A percentile compares a stretch with the other conserved stretches of the same genome.
phyloP scores from a whole-genome alignment of 2,113 vertebrate genomes.

The Tretioscincus oriximinensis region DNA sequence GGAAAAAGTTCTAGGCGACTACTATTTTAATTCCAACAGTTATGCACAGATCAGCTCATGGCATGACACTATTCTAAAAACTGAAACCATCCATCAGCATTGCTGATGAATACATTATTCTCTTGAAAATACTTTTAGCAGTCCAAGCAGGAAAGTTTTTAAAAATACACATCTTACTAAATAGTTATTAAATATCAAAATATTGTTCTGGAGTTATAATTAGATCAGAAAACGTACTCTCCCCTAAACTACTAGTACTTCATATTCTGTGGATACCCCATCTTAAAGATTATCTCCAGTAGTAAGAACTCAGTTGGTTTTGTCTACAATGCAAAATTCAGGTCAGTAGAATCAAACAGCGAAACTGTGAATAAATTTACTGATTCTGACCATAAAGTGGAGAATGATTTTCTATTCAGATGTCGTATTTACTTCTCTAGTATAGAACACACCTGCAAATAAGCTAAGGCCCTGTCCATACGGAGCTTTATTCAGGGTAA shows the following conservation, averaged over 20 bases:
- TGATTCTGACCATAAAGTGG: not conserved
- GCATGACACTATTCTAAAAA: not conserved
- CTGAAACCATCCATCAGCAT: not conserved
- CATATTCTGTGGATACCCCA: not conserved
- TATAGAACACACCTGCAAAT: not conserved
- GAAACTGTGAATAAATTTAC: not conserved
- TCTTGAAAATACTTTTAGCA: slow-evolving; percentile 1
- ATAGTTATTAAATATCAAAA: not conserved
- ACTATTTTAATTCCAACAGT: not conserved
- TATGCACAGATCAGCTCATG: not conserved
- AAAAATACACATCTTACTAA: not conserved
- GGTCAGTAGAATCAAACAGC: not conserved
- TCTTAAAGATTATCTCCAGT: too few species aligned
- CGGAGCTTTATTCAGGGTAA: too few species aligned
- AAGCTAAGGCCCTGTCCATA: too few species aligned
- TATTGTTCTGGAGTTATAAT: not conserved
- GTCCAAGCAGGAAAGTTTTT: not conserved
- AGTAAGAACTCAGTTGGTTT: too few species aligned
- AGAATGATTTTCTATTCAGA: not conserved
- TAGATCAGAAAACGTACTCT: not conserved
- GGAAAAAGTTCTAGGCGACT: not conserved
- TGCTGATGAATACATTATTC: not conserved
- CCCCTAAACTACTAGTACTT: slow-evolving; percentile 13
- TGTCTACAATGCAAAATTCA: not conserved
- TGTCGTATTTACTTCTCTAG: too few species aligned